A percentile compares a stretch with the other conserved stretches of the same genome.
Evolutionary conservation across 2,888 invertebrate genomes (phyloP).

Genomic region (Mellilla xanthometata): DNA sequence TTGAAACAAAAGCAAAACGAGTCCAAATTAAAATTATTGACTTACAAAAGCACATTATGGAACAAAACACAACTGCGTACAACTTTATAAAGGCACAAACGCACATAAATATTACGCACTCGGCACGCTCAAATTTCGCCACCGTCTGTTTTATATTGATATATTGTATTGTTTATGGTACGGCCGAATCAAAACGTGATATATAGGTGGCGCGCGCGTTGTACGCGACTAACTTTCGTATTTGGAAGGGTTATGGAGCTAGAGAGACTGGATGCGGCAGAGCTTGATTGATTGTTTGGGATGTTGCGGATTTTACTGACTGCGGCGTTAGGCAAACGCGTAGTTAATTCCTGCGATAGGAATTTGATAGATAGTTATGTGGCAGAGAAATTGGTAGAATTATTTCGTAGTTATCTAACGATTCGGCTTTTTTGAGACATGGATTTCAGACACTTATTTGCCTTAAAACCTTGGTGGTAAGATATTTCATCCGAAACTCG

Average conservation of each 20-base stretch:
- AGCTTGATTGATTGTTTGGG: slow-evolving; percentile 31
- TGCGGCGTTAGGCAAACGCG: slow-evolving; percentile 15
- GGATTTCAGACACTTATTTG: no score
- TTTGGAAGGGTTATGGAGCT: slow-evolving; percentile 71
- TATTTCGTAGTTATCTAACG: no score
- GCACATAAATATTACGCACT: slow-evolving; percentile 77
- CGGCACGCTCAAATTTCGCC: slow-evolving; percentile 81
- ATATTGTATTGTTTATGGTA: slow-evolving; percentile 83
- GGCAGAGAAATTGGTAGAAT: background rate
- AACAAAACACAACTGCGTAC: slow-evolving; percentile 42
- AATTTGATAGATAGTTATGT: slow-evolving; percentile 9
- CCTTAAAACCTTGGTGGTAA: no score
- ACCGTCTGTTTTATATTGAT: slow-evolving; percentile 82
- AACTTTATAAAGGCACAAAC: slow-evolving; percentile 45
- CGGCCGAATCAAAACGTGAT: slow-evolving; percentile 82
- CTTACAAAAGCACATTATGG: slow-evolving; percentile 31
- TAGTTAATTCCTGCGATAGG: slow-evolving; percentile 20
- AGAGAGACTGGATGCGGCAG: slow-evolving; percentile 52
- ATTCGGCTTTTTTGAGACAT: no score
- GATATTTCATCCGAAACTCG: no score
- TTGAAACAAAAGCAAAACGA: background rate
- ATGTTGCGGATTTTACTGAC: slow-evolving; percentile 29
- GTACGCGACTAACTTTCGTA: slow-evolving; percentile 78
- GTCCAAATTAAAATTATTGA: slow-evolving; percentile 19
- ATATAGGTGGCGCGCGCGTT: slow-evolving; percentile 75